A percentile compares a stretch with the other conserved stretches of the same genome.
phyloP scores from a whole-genome alignment of 37 sponge, comb jelly and placozoan genomes.

The Mnemiopsis leidyi region DNA sequence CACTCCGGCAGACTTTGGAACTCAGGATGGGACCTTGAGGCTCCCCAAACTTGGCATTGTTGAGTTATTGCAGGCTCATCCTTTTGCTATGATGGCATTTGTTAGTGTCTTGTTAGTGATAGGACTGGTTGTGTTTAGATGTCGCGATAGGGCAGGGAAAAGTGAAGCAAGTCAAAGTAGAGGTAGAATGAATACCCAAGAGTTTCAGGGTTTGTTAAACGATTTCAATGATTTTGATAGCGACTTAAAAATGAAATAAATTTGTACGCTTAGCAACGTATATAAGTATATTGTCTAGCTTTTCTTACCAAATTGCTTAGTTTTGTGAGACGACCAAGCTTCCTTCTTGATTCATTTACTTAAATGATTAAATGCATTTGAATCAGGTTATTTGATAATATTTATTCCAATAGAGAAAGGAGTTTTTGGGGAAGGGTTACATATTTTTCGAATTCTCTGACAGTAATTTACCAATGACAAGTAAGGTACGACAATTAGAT shows the following conservation, averaged over 20 bases:
- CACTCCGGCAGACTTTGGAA: background rate
- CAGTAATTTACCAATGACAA: no score
- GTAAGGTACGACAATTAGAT: no score
- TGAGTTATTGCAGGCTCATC: background rate
- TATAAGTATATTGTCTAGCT: no score
- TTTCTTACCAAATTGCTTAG: no score
- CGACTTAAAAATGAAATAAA: background rate
- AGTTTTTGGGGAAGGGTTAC: no score
- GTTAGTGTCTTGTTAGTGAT: background rate
- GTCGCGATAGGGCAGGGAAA: background rate
- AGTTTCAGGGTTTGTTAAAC: background rate
- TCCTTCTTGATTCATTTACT: no score
- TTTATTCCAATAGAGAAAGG: no score
- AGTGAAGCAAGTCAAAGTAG: background rate
- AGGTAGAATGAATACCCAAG: background rate
- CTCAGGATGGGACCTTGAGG: background rate
- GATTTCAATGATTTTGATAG: background rate
- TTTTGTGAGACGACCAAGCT: no score
- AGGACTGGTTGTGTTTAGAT: background rate
- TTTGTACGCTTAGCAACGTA: no score
- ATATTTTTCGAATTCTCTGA: no score
- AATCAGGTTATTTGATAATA: no score
- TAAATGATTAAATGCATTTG: no score
- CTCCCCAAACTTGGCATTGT: background rate
- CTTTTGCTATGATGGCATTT: background rate